Conservation (phyloP, 2,888 invertebrate species). For the Ophonus ardosiacus region DNA sequence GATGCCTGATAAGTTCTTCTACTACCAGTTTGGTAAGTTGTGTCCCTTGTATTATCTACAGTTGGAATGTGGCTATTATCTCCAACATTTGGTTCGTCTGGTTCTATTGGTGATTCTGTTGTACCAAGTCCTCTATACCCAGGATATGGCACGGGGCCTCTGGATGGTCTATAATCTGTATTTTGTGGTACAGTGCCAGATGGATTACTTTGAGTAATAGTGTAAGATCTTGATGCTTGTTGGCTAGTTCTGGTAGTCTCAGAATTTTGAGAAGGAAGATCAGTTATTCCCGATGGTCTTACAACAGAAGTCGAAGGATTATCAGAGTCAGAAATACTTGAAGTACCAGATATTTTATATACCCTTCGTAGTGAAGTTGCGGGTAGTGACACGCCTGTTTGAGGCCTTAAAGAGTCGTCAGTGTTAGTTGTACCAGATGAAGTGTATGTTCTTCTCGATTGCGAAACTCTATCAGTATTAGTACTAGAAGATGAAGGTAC, state of each 20-base stretch:
- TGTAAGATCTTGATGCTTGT: conserved; percentile 2
- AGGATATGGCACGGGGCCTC: not conserved
- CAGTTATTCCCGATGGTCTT: too few species aligned
- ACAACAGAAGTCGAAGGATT: too few species aligned
- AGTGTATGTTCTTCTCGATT: not conserved
- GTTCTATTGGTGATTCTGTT: conserved; percentile 1
- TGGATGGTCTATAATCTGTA: not conserved
- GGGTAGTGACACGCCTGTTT: not conserved
- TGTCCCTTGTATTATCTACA: not conserved
- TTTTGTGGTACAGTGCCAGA: not conserved
- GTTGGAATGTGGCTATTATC: not conserved
- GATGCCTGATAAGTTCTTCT: not conserved
- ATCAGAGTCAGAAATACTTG: too few species aligned
- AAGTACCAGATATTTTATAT: not conserved
- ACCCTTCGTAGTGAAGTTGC: not conserved
- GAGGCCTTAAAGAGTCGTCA: not conserved
- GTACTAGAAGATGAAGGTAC: not conserved
- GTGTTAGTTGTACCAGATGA: not conserved
- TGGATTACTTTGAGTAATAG: not conserved
- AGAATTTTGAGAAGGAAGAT: too few species aligned
- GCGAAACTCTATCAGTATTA: not conserved
- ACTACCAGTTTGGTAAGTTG: not conserved
- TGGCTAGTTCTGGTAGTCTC: not conserved
- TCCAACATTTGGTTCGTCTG: not conserved
- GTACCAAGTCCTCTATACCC: not conserved